Evolutionary conservation across 2,888 invertebrate species (phyloP).

Genomic region (Melikaiella ostensackeni): DNA sequence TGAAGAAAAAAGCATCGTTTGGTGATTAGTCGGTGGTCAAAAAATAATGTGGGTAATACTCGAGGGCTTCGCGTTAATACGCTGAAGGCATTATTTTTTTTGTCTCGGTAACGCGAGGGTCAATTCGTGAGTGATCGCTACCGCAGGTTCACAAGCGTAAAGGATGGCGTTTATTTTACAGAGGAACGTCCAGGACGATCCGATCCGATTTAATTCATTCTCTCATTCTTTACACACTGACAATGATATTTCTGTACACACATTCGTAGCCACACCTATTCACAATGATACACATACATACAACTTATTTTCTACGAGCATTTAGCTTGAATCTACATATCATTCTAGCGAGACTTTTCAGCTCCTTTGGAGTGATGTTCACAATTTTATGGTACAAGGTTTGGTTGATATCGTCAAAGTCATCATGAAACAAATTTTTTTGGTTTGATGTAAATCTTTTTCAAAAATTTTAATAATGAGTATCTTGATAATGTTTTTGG

Average conservation of each 20-base stretch:
- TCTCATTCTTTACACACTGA: slow-evolving; percentile 48
- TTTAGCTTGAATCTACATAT: slow-evolving; percentile 28
- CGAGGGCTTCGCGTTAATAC: slow-evolving; percentile 33
- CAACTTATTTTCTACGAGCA: slow-evolving; percentile 34
- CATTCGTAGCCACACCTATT: slow-evolving; percentile 40
- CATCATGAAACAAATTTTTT: background rate
- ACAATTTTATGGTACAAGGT: slow-evolving; percentile 23
- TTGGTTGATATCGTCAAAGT: slow-evolving; percentile 24
- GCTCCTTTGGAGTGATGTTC: background rate
- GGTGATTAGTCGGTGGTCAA: background rate
- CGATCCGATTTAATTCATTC: slow-evolving; percentile 52
- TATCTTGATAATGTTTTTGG: background rate
- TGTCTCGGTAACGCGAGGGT: slow-evolving; percentile 57
- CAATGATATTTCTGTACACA: slow-evolving; percentile 53
- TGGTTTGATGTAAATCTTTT: background rate
- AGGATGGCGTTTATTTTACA: slow-evolving; percentile 76
- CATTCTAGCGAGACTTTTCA: slow-evolving; percentile 22
- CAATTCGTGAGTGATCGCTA: slow-evolving; percentile 53
- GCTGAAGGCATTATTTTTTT: slow-evolving; percentile 55
- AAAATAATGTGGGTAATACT: slow-evolving; percentile 30
- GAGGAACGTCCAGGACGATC: slow-evolving; percentile 63
- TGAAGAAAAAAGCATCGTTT: slow-evolving; percentile 15
- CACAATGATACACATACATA: slow-evolving; percentile 39
- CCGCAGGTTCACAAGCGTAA: slow-evolving; percentile 73
- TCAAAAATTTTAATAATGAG: background rate